Evolutionary conservation across 1,140 invertebrate species (phyloP), one percentile per base, ranked within the genome.

Genomic region (Philaenus spumarius): DNA sequence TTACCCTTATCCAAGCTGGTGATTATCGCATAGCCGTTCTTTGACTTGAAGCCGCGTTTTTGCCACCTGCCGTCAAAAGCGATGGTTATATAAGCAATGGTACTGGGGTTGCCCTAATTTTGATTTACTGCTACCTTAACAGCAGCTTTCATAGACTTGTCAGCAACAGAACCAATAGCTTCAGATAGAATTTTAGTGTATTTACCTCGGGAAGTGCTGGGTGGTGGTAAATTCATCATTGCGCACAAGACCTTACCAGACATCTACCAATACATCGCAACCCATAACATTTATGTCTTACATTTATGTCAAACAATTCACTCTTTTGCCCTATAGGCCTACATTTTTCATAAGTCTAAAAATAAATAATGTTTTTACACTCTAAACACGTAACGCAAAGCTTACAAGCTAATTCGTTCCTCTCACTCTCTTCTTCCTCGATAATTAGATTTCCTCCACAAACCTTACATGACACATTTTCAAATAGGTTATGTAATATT

Each of bases 1-100:
- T 59, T 59, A 19, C 60, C 63, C 17, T 63, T 64, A 34, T 62
- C 63, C 19, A 65, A 19, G 48, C 55, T 62, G 6, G 59, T 65
- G 11, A 55, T 30, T 1, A 56, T 52, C n/a, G 60, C 63, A 20
- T 59, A 47, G 15, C 62, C 63, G 54, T 65, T 62, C 19, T 50
- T 60, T 0, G 59, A 65, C 4, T 42, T 54, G 50, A 60, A 64
- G 23, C 62, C 58, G 22, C 63, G 19, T 53, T 62, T 62, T 35
- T 65, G 59, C 63, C 63, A 65, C 19, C 23, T 43, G 11, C 63
- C 59, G 45, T 64, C 52, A 23, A 64, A 37, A 7, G 62, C 55
- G 5, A 62, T 17, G 2, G 48, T 39, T 23, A 65, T 37, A 59
- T 64, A 39, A 50, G 15, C n/a, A n/a, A n/a, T n/a, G n/a, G n/a